Evolutionary conservation across 2,888 invertebrate species (phyloP), one percentile per base, ranked within the genome.

Genomic region (Coelinius sp.): DNA sequence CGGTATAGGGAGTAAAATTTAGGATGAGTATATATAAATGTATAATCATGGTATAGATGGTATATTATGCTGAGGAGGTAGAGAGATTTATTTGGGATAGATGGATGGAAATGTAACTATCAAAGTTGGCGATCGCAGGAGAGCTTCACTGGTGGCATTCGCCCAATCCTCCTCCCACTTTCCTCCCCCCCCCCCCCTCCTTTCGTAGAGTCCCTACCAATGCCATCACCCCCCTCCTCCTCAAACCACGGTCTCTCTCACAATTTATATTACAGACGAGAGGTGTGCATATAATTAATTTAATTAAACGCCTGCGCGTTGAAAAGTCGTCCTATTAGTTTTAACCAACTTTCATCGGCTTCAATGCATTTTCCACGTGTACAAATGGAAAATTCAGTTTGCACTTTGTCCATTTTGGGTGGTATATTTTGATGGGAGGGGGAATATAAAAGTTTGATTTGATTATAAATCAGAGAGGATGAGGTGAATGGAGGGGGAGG

Each of bases 281-380:
- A 80, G 80, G 85, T 83, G 86, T 83, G 85, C 87, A 85, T 87
- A 86, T 86, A 86, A 87, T 86, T 87, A 87, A 87, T 86, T 87
- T 87, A 87, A 87, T 87, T 86, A 87, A 87, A 86, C 84, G 83
- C 81, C 80, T 81, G 80, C 67, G 80, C 83, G 83, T 79, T 83
- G 86, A 86, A 86, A 87, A 83, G 14, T 82, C 81, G 82, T 83
- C 79, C 81, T 79, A 80, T 82, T 82, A 82, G 82, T 82, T 82
- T 73, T 77, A 78, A 46, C 0, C 78, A 83, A 87, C 86, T 86
- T 86, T 81, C 78, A 59, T 31, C 59, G 59, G 20, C 20, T 17
- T 20, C 31, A 59, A 31, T 31, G 2, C 31, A 59, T 17, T 31
- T 53, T 7, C 7, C 31, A 49, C 22, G 24, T 27, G n/a, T 17